A percentile compares a stretch with the other conserved stretches of the same genome.
phyloP scores from a whole-genome alignment of 2,113 vertebrate species.

The Hydrolagus affinis region DNA sequence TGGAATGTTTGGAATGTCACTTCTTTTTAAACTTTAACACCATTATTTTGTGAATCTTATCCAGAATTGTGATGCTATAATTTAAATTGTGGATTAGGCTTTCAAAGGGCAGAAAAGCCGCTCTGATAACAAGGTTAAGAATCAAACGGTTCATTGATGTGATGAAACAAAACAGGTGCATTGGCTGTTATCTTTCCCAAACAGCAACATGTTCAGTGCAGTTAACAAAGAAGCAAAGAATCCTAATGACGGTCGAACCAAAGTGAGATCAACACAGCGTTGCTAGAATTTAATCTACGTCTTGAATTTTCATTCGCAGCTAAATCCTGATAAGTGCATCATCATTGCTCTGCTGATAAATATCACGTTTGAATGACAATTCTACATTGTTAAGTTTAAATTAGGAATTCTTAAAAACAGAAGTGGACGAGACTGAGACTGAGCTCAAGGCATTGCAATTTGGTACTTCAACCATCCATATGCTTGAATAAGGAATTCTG shows the following conservation, averaged over 20 bases:
- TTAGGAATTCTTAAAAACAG: neutral
- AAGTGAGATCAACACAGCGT: neutral
- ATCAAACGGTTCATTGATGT: neutral
- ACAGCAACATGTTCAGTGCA: neutral
- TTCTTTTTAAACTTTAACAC: neutral
- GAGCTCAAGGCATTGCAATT: neutral
- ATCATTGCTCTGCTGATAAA: neutral
- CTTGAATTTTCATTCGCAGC: neutral
- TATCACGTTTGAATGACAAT: too few species aligned
- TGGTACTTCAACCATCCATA: neutral
- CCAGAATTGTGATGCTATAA: neutral
- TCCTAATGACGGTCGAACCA: neutral
- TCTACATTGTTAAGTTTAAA: neutral
- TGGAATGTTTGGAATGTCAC: neutral
- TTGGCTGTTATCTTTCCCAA: neutral
- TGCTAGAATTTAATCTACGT: neutral
- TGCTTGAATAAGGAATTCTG: neutral
- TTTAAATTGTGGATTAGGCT: neutral
- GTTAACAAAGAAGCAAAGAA: neutral
- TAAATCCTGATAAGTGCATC: neutral
- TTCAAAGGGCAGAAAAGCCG: neutral
- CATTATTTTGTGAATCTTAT: neutral
- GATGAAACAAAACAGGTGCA: too few species aligned
- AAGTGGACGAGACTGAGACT: neutral
- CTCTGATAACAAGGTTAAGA: neutral